A percentile compares a stretch with the other conserved stretches of the same genome.
Evolutionary conservation across 2,113 vertebrate genomes (phyloP).

Genomic region (Xiphophorus couchianus): DNA sequence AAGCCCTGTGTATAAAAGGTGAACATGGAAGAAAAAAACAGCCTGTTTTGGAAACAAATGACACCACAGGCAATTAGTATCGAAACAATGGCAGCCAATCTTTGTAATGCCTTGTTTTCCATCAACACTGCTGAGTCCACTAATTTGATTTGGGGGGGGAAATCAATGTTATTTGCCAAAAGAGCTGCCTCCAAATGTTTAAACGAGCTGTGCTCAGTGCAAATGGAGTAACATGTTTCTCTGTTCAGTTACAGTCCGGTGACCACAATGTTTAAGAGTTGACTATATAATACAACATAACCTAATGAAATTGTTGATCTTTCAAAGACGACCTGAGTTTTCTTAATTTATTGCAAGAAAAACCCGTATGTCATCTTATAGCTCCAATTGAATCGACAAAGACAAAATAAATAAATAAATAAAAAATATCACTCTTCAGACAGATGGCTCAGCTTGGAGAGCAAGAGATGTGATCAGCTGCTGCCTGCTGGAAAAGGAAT

Average conservation of each 20-base stretch:
- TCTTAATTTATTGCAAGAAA: slow-evolving; percentile 30
- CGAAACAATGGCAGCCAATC: slow-evolving; percentile 56
- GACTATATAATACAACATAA: not conserved
- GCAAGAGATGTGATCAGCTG: slow-evolving; percentile 53
- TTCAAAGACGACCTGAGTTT: slow-evolving; percentile 14
- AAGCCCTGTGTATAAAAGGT: slow-evolving; percentile 23
- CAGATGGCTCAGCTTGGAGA: slow-evolving; percentile 51
- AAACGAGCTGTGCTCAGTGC: slow-evolving; percentile 37
- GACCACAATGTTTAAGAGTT: slow-evolving; percentile 2
- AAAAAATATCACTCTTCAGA: slow-evolving; percentile 47
- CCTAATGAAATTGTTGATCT: slow-evolving; percentile 20
- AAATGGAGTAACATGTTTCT: slow-evolving; percentile 12
- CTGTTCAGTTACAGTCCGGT: slow-evolving; percentile 19
- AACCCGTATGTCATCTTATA: slow-evolving; percentile 39
- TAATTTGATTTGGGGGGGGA: slow-evolving; percentile 57
- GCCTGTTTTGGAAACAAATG: slow-evolving; percentile 39
- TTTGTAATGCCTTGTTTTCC: slow-evolving; percentile 62
- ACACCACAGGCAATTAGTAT: slow-evolving; percentile 58
- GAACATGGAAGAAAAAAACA: slow-evolving; percentile 1
- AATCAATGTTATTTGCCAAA: slow-evolving; percentile 63
- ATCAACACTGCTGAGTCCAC: slow-evolving; percentile 48
- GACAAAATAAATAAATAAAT: slow-evolving; percentile 24
- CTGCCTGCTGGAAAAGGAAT: slow-evolving; percentile 55
- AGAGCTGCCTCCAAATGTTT: slow-evolving; percentile 55
- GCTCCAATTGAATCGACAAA: slow-evolving; percentile 46